Evolutionary conservation across 2,888 invertebrate species (phyloP).

Genomic region (Pemphredon lugubris): DNA sequence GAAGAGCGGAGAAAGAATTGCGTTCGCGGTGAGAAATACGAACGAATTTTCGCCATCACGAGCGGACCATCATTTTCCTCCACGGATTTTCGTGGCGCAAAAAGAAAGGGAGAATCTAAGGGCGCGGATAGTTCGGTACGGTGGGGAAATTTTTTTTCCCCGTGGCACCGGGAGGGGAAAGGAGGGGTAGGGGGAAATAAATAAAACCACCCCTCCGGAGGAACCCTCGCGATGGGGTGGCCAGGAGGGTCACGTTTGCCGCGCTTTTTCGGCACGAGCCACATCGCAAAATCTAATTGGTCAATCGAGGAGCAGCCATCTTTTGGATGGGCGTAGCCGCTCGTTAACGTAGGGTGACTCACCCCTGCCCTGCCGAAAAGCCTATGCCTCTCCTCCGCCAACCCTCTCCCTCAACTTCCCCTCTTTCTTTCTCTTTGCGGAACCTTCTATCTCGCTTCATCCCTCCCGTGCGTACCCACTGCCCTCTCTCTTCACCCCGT

Average conservation of each 20-base stretch:
- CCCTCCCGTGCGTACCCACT: constrained; percentile 4
- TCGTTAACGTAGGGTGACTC: constrained; percentile 76
- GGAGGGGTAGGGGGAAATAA: constrained; percentile 58
- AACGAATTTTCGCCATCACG: constrained; percentile 32
- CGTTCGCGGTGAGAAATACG: no score
- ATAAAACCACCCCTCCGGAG: constrained; percentile 61
- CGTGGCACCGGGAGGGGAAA: constrained; percentile 5
- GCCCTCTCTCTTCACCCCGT: constrained; percentile 33
- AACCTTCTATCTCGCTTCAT: constrained; percentile 13
- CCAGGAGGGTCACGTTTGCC: constrained; percentile 59
- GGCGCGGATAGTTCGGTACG: constrained; percentile 18
- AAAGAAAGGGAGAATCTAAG: constrained; percentile 32
- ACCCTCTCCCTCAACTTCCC: constrained; percentile 44
- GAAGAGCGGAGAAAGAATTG: no score
- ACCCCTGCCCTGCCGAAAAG: constrained; percentile 72
- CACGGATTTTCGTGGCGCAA: constrained; percentile 44
- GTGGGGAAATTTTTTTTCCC: constrained; percentile 45
- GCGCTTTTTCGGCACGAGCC: constrained; percentile 74
- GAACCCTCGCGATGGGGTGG: constrained; percentile 42
- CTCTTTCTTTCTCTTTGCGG: constrained; percentile 10
- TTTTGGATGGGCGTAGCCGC: constrained; percentile 75
- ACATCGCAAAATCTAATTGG: constrained; percentile 72
- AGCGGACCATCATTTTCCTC: constrained; percentile 48
- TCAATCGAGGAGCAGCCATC: constrained; percentile 73
- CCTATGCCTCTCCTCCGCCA: constrained; percentile 54